Conservation (phyloP, 1,140 invertebrate genomes). For the Drosophila kanapiae region DNA sequence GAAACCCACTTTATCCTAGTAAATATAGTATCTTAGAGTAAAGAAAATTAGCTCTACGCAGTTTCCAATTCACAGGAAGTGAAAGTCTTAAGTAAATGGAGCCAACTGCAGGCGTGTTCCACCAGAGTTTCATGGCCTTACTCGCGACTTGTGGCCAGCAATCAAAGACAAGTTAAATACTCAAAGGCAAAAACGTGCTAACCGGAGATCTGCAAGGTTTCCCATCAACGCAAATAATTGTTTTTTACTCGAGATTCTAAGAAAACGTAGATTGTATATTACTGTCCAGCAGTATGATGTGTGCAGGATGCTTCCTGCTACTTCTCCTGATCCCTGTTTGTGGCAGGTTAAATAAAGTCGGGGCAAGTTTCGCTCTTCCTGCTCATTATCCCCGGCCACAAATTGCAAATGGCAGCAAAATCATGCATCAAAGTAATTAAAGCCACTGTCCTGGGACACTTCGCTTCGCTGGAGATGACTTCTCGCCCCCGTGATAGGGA, state of each 20-base stretch:
- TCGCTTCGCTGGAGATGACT: conserved; percentile 51
- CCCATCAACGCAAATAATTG: background rate
- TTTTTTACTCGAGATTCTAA: background rate
- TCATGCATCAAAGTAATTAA: conserved; percentile 83
- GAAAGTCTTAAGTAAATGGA: no score
- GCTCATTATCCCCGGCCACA: conserved; percentile 66
- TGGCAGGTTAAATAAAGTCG: conserved; percentile 53
- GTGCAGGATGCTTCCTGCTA: background rate
- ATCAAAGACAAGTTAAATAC: conserved; percentile 1
- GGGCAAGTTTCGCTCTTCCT: conserved; percentile 18
- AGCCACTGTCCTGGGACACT: conserved; percentile 70
- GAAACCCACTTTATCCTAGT: background rate
- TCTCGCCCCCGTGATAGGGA: conserved; percentile 9
- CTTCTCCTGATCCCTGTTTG: background rate
- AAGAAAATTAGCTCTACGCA: background rate
- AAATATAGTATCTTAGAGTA: background rate
- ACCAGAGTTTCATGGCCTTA: background rate
- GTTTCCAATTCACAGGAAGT: no score
- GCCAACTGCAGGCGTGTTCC: no score
- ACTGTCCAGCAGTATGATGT: conserved; percentile 11
- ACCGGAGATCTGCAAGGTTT: background rate
- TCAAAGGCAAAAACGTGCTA: conserved; percentile 1
- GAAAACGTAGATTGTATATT: background rate
- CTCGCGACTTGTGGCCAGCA: background rate
- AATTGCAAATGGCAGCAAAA: conserved; percentile 79